These are phyloP conservation scores for Drosophila serrata DNA, from an alignment of 1,140 invertebrate genomes.

Conservation along the genomic window DNA sequence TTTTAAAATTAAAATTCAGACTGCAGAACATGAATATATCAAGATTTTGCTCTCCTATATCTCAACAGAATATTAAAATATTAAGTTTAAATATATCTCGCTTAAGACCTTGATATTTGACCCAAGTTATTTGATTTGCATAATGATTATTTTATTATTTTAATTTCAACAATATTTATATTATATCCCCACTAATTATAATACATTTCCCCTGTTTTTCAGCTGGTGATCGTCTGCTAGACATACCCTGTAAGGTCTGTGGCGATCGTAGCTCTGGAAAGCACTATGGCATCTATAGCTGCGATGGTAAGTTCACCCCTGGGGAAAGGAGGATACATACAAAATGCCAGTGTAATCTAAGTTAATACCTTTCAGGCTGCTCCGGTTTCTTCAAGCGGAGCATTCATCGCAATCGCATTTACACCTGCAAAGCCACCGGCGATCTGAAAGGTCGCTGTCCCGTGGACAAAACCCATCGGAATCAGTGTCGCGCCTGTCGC, in stretches of 20 bases:
- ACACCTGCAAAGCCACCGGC: conserved; percentile 98
- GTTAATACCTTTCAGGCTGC: conserved; percentile 84
- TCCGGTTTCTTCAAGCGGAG: conserved; percentile 99
- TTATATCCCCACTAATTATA: not conserved
- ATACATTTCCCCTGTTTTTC: not conserved
- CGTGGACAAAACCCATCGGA: conserved; percentile 98
- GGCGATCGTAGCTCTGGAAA: conserved; percentile 98
- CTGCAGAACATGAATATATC: too few species aligned
- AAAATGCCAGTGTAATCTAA: conserved; percentile 1
- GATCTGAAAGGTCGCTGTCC: conserved; percentile 96
- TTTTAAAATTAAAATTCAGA: too few species aligned
- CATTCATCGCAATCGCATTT: conserved; percentile 97
- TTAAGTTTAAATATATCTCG: too few species aligned
- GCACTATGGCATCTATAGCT: conserved; percentile 99
- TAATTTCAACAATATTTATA: not conserved
- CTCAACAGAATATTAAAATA: too few species aligned
- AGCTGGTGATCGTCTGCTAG: conserved; percentile 95
- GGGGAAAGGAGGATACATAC: not conserved
- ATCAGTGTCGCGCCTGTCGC: conserved; percentile 98
- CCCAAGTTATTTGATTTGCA: too few species aligned
- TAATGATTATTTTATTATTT: too few species aligned
- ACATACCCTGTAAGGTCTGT: conserved; percentile 98
- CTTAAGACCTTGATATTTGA: too few species aligned
- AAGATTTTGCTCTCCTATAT: too few species aligned
- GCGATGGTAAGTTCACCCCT: conserved; percentile 92